Base-by-base conservation (phyloP, 2,113 vertebrate genomes). In the Osmerus mordax region DNA sequence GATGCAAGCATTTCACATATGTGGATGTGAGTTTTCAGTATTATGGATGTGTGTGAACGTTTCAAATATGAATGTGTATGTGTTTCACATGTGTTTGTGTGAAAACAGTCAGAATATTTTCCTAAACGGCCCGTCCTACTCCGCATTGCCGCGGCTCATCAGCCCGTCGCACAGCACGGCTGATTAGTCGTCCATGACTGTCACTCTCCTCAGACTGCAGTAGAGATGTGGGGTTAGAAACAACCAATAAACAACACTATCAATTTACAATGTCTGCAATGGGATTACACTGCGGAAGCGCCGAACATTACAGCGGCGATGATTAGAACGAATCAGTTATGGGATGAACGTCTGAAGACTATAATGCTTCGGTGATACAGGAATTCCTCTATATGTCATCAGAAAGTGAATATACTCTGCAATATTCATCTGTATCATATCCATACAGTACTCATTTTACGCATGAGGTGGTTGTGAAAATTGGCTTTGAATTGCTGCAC, bases 401-500 rank as follows among this genome's bases (percentile, higher is more conserved):
- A 84, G 80, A 85, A 83, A 86, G 80, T 81, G 78, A 83, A 86
- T 84, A 86, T 75, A 87, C 79, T 65, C 84, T 78, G 80, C 76
- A 78, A 83, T 79, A 81, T 74, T 81, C 78, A 72, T 80, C 79
- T 60, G 68, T 78, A 81, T 90, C 84, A 88, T 90, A 91, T 91
- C 87, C 84, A 28, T 29, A 73, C 80, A 81, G 77, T 68, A 76
- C 82, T 89, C 84, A 92, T 92, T 92, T 93, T 92, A 82, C 70
- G 82, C 89, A 84, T 89, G 89, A 83, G 63, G 74, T 85, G 80
- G 76, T 84, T 78, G 60, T 72, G 87, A 83, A 90, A 92, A 92
- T 91, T 90, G 89, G 88, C 85, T 91, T 79, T 72, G 80, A 82
- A 86, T 86, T 87, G 83, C 83, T 86, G 80, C 76, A 90, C 89